Conservation (phyloP, 2,797 vertebrate genomes). For the Neosilurus mollespiculum region DNA sequence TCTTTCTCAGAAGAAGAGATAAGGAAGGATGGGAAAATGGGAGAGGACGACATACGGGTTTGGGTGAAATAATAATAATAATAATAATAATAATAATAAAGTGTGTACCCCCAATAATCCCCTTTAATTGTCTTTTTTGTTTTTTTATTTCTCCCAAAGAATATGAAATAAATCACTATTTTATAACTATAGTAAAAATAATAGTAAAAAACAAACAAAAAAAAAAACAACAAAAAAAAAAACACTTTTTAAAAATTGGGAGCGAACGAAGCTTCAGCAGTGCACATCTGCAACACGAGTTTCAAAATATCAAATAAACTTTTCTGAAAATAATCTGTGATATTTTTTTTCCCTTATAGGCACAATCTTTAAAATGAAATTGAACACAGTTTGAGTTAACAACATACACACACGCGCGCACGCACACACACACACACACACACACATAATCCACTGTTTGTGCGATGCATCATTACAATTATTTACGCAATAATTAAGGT, state of each 20-base stretch:
- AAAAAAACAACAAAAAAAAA: too few relatives aligned
- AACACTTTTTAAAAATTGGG: too few relatives aligned
- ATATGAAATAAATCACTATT: not conserved
- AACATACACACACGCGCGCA: not conserved
- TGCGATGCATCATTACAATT: not conserved
- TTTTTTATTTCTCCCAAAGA: not conserved
- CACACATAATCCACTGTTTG: not conserved
- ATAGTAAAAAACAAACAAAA: too few relatives aligned
- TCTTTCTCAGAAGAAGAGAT: constrained; percentile 75
- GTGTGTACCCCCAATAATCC: not conserved
- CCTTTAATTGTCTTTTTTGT: not conserved
- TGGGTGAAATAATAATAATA: constrained; percentile 32
- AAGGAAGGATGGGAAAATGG: constrained; percentile 54
- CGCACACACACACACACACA: not conserved
- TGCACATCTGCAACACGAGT: not conserved
- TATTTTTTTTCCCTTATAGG: not conserved
- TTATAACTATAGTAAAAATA: too few relatives aligned
- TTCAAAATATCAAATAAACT: not conserved
- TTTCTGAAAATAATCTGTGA: not conserved
- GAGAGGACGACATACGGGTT: constrained; percentile 33
- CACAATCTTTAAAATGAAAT: not conserved
- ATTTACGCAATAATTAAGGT: not conserved
- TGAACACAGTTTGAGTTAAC: not conserved
- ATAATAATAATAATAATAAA: constrained; percentile 31
- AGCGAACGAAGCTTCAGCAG: too few relatives aligned